phyloP scores from a whole-genome alignment of 53 echinoderm and acorn worm species.

The Astropecten irregularis region DNA sequence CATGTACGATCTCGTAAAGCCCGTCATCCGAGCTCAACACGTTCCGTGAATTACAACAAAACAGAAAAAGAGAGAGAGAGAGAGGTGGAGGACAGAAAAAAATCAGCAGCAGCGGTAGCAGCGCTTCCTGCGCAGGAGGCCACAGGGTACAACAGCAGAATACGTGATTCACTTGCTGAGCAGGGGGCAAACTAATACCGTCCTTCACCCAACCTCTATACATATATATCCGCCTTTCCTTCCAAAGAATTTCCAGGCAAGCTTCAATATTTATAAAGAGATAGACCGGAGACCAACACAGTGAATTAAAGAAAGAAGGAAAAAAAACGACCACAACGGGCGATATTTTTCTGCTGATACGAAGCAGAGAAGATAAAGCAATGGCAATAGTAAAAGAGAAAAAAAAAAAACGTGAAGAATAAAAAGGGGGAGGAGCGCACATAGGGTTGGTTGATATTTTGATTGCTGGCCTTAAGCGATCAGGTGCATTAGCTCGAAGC shows the following conservation, averaged over 20 bases:
- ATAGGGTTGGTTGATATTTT: conserved; percentile 21
- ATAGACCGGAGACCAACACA: background rate
- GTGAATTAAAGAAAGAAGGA: background rate
- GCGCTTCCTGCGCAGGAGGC: too few relatives aligned
- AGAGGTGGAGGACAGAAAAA: too few relatives aligned
- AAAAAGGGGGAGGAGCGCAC: background rate
- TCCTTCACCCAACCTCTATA: background rate
- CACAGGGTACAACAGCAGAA: background rate
- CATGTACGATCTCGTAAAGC: too few relatives aligned
- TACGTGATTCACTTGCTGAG: conserved; percentile 41
- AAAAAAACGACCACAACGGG: conserved; percentile 4
- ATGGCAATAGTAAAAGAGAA: too few relatives aligned
- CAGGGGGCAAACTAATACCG: background rate
- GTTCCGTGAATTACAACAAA: conserved; percentile 4
- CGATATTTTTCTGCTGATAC: conserved; percentile 14
- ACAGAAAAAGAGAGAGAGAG: too few relatives aligned
- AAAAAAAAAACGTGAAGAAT: too few relatives aligned
- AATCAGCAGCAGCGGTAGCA: too few relatives aligned
- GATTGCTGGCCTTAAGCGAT: conserved; percentile 4
- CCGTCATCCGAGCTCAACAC: conserved; percentile 11
- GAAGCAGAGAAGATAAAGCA: too few relatives aligned
- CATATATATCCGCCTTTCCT: background rate
- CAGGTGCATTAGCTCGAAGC: conserved; percentile 21
- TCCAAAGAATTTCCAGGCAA: background rate
- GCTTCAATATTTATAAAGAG: background rate